These are phyloP conservation scores for Mya arenaria DNA, from an alignment of 1,140 invertebrate genomes.

Conservation along the genomic window DNA sequence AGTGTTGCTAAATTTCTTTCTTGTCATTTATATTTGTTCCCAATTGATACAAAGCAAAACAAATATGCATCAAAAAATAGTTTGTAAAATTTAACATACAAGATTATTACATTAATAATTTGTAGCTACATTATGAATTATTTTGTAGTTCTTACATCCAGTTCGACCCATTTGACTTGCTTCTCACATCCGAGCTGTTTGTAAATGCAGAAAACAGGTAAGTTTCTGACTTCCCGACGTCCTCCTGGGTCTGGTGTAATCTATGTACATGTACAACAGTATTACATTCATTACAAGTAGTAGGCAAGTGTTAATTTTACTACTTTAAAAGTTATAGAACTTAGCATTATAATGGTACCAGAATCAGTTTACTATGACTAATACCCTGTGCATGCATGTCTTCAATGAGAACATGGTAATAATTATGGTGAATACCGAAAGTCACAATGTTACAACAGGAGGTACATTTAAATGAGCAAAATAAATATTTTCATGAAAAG, in stretches of 20 bases:
- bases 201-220: conserved; percentile 4
- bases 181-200: conserved; percentile 2
- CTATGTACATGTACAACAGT: not conserved
- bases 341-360: not conserved
- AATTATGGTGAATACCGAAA: not conserved
- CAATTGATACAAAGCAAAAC: no score
- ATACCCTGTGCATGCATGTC: not conserved
- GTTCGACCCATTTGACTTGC: conserved; percentile 15
- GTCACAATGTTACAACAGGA: not conserved
- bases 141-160: conserved; percentile 1
- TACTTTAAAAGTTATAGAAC: no score
- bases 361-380: not conserved
- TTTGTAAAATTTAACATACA: no score
- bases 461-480: not conserved
- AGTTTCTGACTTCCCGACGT: conserved; percentile 25
- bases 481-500: not conserved
- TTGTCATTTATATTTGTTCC: no score
- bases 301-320: no score
- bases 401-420: not conserved
- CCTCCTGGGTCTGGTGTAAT: conserved; percentile 37
- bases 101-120: no score
- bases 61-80: no score
- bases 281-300: no score
- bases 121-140: no score
- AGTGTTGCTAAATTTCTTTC: no score